Evolutionary conservation across 2,113 vertebrate genomes (phyloP).

Genomic region (Zosterops pallidus): DNA sequence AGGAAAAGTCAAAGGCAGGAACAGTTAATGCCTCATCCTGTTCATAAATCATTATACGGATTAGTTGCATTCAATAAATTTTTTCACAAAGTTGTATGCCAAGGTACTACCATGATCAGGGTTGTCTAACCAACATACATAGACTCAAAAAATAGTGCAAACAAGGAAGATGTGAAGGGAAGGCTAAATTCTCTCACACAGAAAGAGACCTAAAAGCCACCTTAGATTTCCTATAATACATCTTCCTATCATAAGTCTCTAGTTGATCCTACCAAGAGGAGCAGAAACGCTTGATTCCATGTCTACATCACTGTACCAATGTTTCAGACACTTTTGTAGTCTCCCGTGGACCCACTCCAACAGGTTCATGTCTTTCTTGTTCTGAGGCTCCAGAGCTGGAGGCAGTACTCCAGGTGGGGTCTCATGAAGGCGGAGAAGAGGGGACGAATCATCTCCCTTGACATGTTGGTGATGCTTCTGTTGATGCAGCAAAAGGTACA

Average conservation of each 20-base stretch:
- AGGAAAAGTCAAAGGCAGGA: neutral
- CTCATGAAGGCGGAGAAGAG: neutral
- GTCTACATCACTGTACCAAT: neutral
- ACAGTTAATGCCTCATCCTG: neutral
- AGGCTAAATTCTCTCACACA: neutral
- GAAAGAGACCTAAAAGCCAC: neutral
- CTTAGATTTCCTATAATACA: neutral
- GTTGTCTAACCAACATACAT: neutral
- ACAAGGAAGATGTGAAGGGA: neutral
- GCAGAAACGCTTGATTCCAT: neutral
- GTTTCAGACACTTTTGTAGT: accelerated
- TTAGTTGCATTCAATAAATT: neutral
- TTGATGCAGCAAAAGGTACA: neutral
- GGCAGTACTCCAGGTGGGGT: accelerated
- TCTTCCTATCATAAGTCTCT: neutral
- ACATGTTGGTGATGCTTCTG: neutral
- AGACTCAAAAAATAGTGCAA: neutral
- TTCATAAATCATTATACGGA: neutral
- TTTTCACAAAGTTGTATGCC: neutral
- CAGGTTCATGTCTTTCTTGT: neutral
- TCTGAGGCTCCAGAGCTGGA: neutral
- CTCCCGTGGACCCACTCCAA: neutral
- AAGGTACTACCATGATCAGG: neutral
- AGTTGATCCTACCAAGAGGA: neutral
- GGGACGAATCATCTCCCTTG: neutral